A percentile compares a stretch with the other conserved stretches of the same genome.
Evolutionary conservation across 2,113 vertebrate genomes (phyloP).

Genomic region (Rhinolophus ferrumequinum): DNA sequence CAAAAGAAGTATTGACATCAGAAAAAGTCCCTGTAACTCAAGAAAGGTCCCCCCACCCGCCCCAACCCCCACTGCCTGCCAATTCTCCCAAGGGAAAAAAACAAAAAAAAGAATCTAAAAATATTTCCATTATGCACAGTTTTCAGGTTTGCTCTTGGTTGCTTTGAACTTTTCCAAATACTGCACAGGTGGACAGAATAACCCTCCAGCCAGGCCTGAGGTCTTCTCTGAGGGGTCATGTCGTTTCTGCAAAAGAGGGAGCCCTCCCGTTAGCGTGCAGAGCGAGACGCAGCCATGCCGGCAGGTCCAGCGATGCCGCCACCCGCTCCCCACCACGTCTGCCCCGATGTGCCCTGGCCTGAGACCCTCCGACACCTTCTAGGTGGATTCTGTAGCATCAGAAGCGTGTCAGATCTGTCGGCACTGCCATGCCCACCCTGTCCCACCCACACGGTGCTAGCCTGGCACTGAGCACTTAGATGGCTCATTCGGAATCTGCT

Average conservation of each 20-base stretch:
- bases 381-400: background rate
- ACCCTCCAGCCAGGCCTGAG: conserved; percentile 21
- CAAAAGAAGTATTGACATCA: conserved; percentile 78
- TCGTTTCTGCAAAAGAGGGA: conserved; percentile 53
- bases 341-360: background rate
- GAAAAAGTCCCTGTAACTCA: conserved; percentile 73
- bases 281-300: accelerated
- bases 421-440: accelerated
- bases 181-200: conserved; percentile 57
- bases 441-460: accelerated
- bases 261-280: background rate
- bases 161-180: conserved; percentile 75
- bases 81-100: conserved; percentile 69
- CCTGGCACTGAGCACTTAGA: accelerated
- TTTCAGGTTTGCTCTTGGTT: conserved; percentile 69
- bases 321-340: too few species aligned
- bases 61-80: conserved; percentile 5
- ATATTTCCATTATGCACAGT: conserved; percentile 77
- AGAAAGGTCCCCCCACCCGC: conserved; percentile 66
- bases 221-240: background rate
- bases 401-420: background rate
- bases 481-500: background rate
- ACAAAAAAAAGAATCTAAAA: conserved; percentile 83
- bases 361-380: background rate
- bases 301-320: too few species aligned